Conservation (phyloP, 2,888 invertebrate genomes). For the Noctua janthina region DNA sequence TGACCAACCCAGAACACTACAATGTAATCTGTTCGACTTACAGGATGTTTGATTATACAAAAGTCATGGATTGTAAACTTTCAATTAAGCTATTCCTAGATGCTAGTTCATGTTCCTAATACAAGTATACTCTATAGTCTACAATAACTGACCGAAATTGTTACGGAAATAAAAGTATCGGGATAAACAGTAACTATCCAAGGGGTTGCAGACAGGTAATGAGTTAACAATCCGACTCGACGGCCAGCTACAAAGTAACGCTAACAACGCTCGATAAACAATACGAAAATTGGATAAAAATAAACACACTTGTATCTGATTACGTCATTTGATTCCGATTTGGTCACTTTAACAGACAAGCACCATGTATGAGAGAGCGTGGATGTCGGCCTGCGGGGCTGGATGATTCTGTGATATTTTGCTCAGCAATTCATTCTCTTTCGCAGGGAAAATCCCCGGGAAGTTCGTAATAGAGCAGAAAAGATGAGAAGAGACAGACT, state of each 20-base stretch:
- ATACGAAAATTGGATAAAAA: neutral
- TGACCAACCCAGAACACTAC: conserved; percentile 53
- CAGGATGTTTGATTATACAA: conserved; percentile 73
- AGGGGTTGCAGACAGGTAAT: neutral
- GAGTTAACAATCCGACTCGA: too few relatives aligned
- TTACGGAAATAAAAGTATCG: neutral
- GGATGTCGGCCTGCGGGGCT: neutral
- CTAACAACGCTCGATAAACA: conserved; percentile 8
- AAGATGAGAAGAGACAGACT: conserved; percentile 97
- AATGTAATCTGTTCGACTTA: conserved; percentile 66
- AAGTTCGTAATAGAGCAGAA: conserved; percentile 96
- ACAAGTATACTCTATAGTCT: conserved; percentile 8
- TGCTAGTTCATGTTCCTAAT: conserved; percentile 39
- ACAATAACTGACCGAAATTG: neutral
- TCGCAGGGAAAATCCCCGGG: conserved; percentile 88
- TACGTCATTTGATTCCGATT: neutral
- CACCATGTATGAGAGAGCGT: neutral
- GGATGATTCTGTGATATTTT: neutral
- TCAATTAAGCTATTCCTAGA: conserved; percentile 65
- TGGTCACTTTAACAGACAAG: neutral
- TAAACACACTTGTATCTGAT: neutral
- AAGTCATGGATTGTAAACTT: conserved; percentile 70
- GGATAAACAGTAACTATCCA: neutral
- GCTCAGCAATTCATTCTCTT: conserved; percentile 16
- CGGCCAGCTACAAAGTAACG: neutral